Evolutionary conservation across 2,113 vertebrate genomes (phyloP).

Genomic region (Semnornis frantzii): DNA sequence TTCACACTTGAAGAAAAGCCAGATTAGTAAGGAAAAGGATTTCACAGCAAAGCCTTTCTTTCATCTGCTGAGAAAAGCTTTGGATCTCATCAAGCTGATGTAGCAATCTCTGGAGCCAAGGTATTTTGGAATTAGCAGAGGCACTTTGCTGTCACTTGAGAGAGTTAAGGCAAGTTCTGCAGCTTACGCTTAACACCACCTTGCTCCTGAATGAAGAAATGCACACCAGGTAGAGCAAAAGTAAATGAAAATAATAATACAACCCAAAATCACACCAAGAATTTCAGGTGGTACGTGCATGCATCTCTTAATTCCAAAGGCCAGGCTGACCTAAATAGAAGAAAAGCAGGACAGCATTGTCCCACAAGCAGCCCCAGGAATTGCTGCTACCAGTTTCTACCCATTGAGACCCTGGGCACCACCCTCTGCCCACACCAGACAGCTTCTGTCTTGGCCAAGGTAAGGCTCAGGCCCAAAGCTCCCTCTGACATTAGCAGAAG

Average conservation of each 20-base stretch:
- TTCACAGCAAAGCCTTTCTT: constrained; percentile 50
- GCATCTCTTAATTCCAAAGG: constrained; percentile 2
- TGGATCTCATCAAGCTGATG: constrained; percentile 28
- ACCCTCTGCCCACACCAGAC: rapidly evolving
- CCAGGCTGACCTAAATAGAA: not conserved
- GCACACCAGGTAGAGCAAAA: not conserved
- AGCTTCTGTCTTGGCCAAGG: not conserved
- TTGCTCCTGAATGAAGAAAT: constrained; percentile 8
- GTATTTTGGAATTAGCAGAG: constrained; percentile 4
- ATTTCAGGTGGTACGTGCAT: not conserved
- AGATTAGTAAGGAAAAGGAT: not conserved
- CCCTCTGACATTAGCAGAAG: rapidly evolving
- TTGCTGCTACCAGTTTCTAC: not conserved
- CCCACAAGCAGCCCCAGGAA: not conserved
- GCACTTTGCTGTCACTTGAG: not conserved
- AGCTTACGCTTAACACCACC: constrained; percentile 40
- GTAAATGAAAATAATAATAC: not conserved
- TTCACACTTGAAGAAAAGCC: not conserved
- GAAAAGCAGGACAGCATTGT: not conserved
- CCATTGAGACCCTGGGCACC: not conserved
- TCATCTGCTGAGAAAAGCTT: constrained; percentile 47
- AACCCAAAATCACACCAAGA: not conserved
- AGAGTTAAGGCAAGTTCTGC: constrained; percentile 45
- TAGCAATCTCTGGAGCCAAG: constrained; percentile 48
- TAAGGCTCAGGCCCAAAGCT: not conserved